These are phyloP conservation scores for Axinella damicornis DNA, from an alignment of 37 sponge, comb jelly and placozoan species.

Conservation along the genomic window DNA sequence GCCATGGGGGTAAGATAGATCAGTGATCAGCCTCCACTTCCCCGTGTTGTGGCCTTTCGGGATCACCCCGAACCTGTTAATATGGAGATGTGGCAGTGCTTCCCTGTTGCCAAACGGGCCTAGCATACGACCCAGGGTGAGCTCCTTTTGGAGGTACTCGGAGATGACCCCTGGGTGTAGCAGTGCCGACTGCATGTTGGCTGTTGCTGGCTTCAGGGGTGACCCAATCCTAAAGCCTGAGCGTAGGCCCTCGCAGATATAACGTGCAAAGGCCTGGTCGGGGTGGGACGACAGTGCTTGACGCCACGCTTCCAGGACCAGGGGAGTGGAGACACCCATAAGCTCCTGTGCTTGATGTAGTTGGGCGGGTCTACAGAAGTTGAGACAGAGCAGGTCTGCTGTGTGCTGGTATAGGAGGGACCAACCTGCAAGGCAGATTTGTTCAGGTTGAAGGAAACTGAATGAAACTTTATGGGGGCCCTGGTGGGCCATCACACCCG, in stretches of 20 bases:
- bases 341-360: not conserved
- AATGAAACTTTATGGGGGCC: not conserved
- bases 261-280: conserved; percentile 10
- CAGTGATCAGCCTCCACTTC: conserved; percentile 1
- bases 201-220: conserved; percentile 2
- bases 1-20: not conserved
- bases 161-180: conserved; percentile 16
- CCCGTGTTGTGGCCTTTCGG: conserved; percentile 38
- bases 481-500: conserved; percentile 2
- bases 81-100: conserved; percentile 6
- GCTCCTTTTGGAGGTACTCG: conserved; percentile 17
- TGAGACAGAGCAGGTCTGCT: not conserved
- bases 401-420: conserved; percentile 1
- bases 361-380: too few species aligned
- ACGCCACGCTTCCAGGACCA: conserved; percentile 9
- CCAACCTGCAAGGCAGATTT: not conserved
- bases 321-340: conserved; percentile 6
- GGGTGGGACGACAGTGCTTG: conserved; percentile 28
- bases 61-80: conserved; percentile 34
- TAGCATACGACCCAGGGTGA: conserved; percentile 11
- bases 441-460: not conserved
- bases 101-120: not conserved
- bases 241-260: conserved; percentile 6
- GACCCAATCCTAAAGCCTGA: conserved; percentile 22
- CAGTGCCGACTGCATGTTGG: conserved; percentile 41